Percentiles rank a stretch among this genome's conserved stretches.
Conservation (phyloP, 2,888 invertebrate genomes). For the Eupithecia subumbrata region DNA sequence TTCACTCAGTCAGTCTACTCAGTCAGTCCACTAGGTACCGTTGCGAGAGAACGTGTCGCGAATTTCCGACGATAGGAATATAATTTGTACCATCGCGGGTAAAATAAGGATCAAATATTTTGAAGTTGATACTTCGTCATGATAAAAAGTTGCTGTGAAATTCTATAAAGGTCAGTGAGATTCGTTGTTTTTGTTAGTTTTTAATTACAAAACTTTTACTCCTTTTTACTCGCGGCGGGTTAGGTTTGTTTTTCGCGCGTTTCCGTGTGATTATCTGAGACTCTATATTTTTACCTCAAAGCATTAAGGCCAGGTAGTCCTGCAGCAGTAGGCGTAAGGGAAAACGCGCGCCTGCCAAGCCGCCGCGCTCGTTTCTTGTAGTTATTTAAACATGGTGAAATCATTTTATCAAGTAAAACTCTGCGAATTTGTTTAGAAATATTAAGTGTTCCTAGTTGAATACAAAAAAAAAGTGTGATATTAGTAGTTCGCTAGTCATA, state of each 20-base stretch:
- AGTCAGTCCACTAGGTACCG: slow-evolving; percentile 24
- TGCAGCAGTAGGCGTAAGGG: no score
- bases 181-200: neutral
- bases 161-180: slow-evolving; percentile 12
- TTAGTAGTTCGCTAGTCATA: no score
- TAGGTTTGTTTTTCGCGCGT: neutral
- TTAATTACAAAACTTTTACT: neutral
- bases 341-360: no score
- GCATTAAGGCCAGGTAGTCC: no score
- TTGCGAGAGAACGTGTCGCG: slow-evolving; percentile 19
- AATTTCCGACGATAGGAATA: neutral
- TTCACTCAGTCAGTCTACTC: slow-evolving; percentile 19
- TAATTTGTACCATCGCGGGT: no score
- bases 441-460: no score
- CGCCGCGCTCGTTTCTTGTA: no score
- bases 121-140: neutral
- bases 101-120: neutral
- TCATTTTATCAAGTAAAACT: no score
- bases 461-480: no score
- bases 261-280: neutral
- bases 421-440: no score
- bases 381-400: no score
- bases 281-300: neutral
- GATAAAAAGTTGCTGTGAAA: neutral
- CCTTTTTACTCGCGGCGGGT: neutral